Percentiles rank a stretch among this genome's conserved stretches.
phyloP scores from a whole-genome alignment of 2,113 vertebrate species.

The Galemys pyrenaicus region DNA sequence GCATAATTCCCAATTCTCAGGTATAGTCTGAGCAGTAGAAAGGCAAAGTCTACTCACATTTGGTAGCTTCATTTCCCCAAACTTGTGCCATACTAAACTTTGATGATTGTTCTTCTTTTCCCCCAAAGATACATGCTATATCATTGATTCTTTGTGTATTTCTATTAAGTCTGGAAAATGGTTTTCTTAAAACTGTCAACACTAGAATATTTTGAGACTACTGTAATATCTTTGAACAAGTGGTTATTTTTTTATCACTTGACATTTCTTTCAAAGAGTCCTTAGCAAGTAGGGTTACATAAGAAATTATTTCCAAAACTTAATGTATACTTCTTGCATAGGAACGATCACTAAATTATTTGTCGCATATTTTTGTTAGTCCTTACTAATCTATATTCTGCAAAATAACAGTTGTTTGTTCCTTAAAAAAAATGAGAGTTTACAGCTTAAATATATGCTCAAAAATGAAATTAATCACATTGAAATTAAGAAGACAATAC shows the following conservation, averaged over 20 bases:
- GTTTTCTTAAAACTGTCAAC: neutral
- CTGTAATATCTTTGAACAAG: neutral
- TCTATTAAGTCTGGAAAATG: neutral
- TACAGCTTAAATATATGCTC: neutral
- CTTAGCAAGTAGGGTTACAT: neutral
- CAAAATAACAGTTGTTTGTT: neutral
- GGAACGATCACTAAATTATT: neutral
- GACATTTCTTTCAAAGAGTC: neutral
- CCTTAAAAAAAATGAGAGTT: neutral
- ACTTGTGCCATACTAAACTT: neutral
- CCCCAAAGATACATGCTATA: neutral
- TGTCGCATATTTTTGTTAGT: neutral
- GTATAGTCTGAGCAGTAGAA: neutral
- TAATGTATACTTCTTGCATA: neutral
- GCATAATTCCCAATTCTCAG: conserved; percentile 34
- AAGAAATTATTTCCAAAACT: neutral
- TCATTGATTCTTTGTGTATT: neutral
- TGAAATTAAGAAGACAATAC: neutral
- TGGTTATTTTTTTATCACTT: neutral
- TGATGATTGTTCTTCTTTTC: neutral
- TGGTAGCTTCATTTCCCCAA: neutral
- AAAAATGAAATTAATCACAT: neutral
- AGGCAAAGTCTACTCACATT: neutral
- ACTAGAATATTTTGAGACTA: neutral
- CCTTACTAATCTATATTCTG: neutral